Base-by-base conservation (phyloP, 2,888 invertebrate species). In the Cybosia mesomella region DNA sequence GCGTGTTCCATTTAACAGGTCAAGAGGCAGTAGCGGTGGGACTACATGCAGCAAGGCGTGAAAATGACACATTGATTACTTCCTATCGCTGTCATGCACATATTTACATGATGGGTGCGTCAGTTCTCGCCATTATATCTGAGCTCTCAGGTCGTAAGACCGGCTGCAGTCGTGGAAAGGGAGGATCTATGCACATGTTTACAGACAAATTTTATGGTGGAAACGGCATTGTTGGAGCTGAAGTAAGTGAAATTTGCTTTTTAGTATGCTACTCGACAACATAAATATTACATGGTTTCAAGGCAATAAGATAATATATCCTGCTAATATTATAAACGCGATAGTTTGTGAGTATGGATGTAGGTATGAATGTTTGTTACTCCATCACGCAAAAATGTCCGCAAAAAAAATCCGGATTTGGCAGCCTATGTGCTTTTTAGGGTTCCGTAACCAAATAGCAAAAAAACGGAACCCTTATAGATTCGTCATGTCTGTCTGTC, bases 171-270 rank as follows among this genome's bases (percentile, higher is more conserved):
- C 96, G 98, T 66, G 99, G 99, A 66, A 99, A 99, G 92, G 99
- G 99, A 58, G 99, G 99, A 66, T 99, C 99, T 59, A 99, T 99
- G 99, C 99, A 99, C 91, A 98, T 99, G 97, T 99, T 99, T 85
- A 94, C 96, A 0, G 95, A 96, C 59, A 98, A 99, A 89, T 99
- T 99, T 94, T 99, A 97, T 87, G 98, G 98, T 67, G 99, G 99
- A 68, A 99, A 99, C 88, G 99, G 99, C 60, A 99, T 99, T 87
- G 99, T 99, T 21, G 99, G 99, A 36, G 99, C 99, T 67, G 99
- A 99, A 96, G 98, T 98, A 83, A 28, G 28, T 28, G 28, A 28
- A 28, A 28, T 28, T 28, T 28, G 28, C 28, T 28, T 28, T 28
- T 28, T 28, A 5, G 2, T 28, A 28, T 28, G 28, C 28, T 28